Conservation (phyloP, 2,113 vertebrate species). For the Chloropsis hardwickii region DNA sequence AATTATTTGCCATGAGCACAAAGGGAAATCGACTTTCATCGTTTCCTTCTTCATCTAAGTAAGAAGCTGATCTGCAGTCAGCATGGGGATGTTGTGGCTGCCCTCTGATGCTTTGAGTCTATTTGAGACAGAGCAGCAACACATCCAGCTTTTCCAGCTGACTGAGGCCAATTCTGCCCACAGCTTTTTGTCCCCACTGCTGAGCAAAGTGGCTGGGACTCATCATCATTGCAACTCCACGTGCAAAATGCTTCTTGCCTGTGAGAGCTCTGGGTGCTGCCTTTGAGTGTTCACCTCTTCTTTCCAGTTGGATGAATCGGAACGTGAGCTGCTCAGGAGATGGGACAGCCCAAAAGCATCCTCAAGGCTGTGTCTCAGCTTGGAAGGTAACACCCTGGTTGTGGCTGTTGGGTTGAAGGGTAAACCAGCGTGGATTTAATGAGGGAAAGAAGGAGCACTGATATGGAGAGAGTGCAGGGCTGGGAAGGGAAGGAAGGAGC, state of each 20-base stretch:
- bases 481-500: background rate
- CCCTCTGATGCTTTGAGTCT: background rate
- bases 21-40: constrained; percentile 64
- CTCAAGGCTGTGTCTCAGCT: background rate
- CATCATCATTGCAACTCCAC: accelerated
- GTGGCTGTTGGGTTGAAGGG: background rate
- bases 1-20: constrained; percentile 65
- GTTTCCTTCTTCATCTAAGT: constrained; percentile 7
- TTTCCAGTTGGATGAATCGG: background rate
- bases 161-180: background rate
- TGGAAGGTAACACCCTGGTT: background rate
- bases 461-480: background rate
- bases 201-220: background rate
- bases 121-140: background rate
- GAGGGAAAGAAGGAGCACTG: background rate
- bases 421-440: accelerated
- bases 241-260: background rate
- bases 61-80: background rate
- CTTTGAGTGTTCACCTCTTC: background rate
- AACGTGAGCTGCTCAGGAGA: background rate
- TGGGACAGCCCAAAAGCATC: background rate
- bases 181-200: background rate
- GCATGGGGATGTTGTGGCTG: background rate
- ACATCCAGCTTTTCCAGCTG: background rate
- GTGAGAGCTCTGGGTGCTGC: background rate